Percentiles rank a stretch among this genome's conserved stretches.
Conservation (phyloP, 2,888 invertebrate species). For the Drosophila buzzatii region DNA sequence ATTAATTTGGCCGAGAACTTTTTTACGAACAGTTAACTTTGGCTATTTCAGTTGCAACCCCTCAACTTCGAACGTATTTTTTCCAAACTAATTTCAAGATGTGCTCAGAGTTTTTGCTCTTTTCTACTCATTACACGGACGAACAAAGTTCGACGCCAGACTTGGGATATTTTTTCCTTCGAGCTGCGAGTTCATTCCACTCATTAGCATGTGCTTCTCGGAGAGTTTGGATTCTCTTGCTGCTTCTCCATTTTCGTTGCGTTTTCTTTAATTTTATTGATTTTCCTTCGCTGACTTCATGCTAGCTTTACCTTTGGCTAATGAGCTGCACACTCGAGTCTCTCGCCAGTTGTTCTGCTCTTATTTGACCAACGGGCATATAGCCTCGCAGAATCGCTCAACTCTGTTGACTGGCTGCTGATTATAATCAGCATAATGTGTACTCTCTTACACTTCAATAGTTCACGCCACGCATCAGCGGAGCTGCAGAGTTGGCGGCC, state of each 20-base stretch:
- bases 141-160: constrained; percentile 33
- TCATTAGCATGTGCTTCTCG: constrained; percentile 67
- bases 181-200: constrained; percentile 72
- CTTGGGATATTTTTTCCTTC: constrained; percentile 42
- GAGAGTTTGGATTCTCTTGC: constrained; percentile 14
- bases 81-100: constrained; percentile 55
- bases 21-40: constrained; percentile 23
- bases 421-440: constrained; percentile 82
- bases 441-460: constrained; percentile 81
- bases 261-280: constrained; percentile 78
- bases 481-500: constrained; percentile 17
- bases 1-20: constrained; percentile 8
- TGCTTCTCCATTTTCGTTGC: constrained; percentile 17
- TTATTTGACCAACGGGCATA: constrained; percentile 49
- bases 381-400: constrained; percentile 54
- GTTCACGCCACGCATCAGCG: constrained; percentile 79
- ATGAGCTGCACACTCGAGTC: constrained; percentile 71
- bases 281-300: constrained; percentile 58
- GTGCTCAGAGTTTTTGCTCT: constrained; percentile 27
- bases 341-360: constrained; percentile 10
- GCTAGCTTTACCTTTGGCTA: constrained; percentile 48
- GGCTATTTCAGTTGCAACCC: constrained; percentile 48
- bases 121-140: constrained; percentile 28
- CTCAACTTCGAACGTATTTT: constrained; percentile 1
- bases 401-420: constrained; percentile 57